Evolutionary conservation across 2,113 vertebrate species (phyloP).

Genomic region (Oreamnos americanus): DNA sequence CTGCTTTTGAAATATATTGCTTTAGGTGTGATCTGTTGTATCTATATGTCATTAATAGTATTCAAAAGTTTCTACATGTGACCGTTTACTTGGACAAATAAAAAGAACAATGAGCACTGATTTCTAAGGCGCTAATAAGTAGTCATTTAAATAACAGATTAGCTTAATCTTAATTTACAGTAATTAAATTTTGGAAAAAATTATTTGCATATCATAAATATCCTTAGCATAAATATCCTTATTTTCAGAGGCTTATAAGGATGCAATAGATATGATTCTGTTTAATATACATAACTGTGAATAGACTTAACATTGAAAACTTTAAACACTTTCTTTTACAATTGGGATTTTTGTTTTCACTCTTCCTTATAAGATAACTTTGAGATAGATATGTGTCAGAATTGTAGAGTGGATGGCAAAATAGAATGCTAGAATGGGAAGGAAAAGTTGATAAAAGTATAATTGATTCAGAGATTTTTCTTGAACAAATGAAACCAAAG

Average conservation of each 20-base stretch:
- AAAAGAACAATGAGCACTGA: neutral
- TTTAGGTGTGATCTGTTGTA: neutral
- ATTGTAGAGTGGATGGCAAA: neutral
- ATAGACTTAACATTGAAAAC: neutral
- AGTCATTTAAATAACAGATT: neutral
- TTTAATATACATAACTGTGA: neutral
- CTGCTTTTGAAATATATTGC: neutral
- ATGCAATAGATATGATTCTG: neutral
- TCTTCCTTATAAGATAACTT: neutral
- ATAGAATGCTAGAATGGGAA: constrained; percentile 10
- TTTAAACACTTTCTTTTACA: constrained; percentile 10
- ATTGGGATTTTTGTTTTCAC: constrained; percentile 41
- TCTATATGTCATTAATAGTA: neutral
- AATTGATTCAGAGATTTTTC: constrained; percentile 54
- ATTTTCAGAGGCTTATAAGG: neutral
- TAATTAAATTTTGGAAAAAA: neutral
- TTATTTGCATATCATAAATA: neutral
- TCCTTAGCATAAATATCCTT: neutral
- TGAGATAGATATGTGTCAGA: constrained; percentile 7
- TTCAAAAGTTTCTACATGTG: constrained; percentile 3
- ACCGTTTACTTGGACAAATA: neutral
- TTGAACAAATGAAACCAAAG: constrained; percentile 62
- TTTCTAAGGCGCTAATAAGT: constrained; percentile 17
- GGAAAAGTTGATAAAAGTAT: constrained; percentile 40
- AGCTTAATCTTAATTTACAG: constrained; percentile 11